Base-by-base conservation (phyloP, 2,888 invertebrate genomes). In the Caenorhabditis sinica region DNA sequence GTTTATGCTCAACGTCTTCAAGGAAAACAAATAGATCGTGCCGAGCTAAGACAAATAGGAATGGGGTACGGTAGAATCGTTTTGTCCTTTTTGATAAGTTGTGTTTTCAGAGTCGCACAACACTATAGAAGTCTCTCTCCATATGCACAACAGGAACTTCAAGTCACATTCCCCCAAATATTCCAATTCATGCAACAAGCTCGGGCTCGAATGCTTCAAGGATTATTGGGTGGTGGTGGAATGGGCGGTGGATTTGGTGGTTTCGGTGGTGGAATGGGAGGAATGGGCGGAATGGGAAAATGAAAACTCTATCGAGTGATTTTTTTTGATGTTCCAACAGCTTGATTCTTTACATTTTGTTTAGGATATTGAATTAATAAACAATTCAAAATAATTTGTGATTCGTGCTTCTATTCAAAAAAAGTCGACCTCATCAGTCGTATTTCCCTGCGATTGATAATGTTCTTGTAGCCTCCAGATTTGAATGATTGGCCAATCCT, bases 101-200 rank as follows among this genome's bases (percentile, higher is more conserved):
- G 13, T 1, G 36, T 20, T 71, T 75, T 71, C 76, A 82, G 82
- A 72, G 36, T 76, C 8, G 33, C 66, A 2, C 5, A 11, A 9
- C 76, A 76, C 13, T 82, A 63, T 56, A 33, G 72, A 60, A 56
- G 51, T 17, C 23, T 85, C 8, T 65, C 79, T 2, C 71, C 69
- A 15, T 76, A 79, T 45, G 60, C 82, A 1, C 76, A 85, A 36
- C 60, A 71, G 5, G 85, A 82, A 58, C 51, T 85, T n/a, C 74
- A 71, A n/a, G 45, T 66, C 36, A 72, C 75, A 6, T 85, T 85
- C 60, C 85, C 85, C 2, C 63, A 79, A n/a, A 61, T 82, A 20
- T 58, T 75, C 17, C 56, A 65, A 28, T 82, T 75, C 13, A 23
- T 85, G 53, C 36, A 43, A 28, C 60, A 61, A 30, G 61, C 61